Conservation (phyloP, 2,888 invertebrate species). For the Disparrhopalites patrizii region DNA sequence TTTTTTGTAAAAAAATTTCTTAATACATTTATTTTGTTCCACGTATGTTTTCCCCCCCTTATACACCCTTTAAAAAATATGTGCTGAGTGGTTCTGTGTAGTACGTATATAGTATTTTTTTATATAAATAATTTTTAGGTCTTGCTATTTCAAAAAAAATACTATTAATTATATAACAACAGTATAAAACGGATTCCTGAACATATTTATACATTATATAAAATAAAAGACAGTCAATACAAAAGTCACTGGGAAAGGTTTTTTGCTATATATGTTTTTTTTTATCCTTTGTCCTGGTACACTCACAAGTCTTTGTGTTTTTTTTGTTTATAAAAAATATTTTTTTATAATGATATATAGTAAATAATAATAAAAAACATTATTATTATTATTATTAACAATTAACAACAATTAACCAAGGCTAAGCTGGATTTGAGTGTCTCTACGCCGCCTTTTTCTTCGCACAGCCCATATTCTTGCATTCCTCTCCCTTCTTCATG, state of each 20-base stretch:
- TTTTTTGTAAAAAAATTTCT: too few species aligned
- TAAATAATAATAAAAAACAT: too few species aligned
- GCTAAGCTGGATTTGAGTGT: not conserved
- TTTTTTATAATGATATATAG: not conserved
- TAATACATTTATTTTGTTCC: too few species aligned
- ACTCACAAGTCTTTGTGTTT: conserved; percentile 33
- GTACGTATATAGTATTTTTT: too few species aligned
- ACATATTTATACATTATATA: too few species aligned
- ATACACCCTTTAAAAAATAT: too few species aligned
- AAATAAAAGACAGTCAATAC: conserved; percentile 34
- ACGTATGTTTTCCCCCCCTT: too few species aligned
- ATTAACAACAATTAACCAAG: too few species aligned
- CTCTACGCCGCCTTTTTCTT: conserved; percentile 47
- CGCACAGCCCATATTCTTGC: conserved; percentile 46
- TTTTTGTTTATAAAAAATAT: conserved; percentile 16
- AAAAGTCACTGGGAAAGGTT: conserved; percentile 20
- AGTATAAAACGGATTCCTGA: conserved; percentile 16
- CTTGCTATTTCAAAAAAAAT: conserved; percentile 10
- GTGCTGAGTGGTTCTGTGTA: too few species aligned
- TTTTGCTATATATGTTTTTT: conserved; percentile 8
- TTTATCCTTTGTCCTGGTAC: conserved; percentile 37
- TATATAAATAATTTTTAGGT: conserved; percentile 13
- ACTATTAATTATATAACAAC: too few species aligned
- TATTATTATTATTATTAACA: too few species aligned
- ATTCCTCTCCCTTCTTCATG: conserved; percentile 48